Evolutionary conservation across 2,797 vertebrate genomes (phyloP).

Genomic region (Syngnathus rostellatus): DNA sequence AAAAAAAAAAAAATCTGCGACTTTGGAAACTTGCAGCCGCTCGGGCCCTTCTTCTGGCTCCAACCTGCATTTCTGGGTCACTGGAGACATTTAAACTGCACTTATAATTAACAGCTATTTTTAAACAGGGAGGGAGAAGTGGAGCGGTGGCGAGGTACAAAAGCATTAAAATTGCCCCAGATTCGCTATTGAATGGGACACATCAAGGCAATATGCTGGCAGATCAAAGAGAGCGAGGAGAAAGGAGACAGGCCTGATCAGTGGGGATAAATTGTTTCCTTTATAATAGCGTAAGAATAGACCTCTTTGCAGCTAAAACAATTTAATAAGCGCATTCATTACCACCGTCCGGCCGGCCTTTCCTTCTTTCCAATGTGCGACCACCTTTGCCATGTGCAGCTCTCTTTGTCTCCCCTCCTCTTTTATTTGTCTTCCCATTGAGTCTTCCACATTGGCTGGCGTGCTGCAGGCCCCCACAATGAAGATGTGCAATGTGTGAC

Average conservation of each 20-base stretch:
- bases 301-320: conserved; percentile 98
- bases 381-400: conserved; percentile 36
- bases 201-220: conserved; percentile 97
- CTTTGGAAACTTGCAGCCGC: conserved; percentile 78
- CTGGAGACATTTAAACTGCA: conserved; percentile 99
- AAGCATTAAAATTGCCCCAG: conserved; percentile 99
- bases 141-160: conserved; percentile 99
- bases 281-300: conserved; percentile 99
- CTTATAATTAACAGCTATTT: conserved; percentile 99
- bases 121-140: conserved; percentile 98
- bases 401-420: conserved; percentile 66
- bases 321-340: conserved; percentile 99
- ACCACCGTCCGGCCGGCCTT: conserved; percentile 77
- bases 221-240: conserved; percentile 98
- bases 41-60: conserved; percentile 84
- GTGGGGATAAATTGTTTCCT: conserved; percentile 99
- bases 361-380: conserved; percentile 65
- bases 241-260: conserved; percentile 93
- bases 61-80: conserved; percentile 99
- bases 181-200: conserved; percentile 99
- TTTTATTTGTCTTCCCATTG: conserved; percentile 49
- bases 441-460: conserved; percentile 50
- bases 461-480: conserved; percentile 79
- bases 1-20: conserved; percentile 58
- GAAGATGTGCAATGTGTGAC: conserved; percentile 91